A percentile compares a stretch with the other conserved stretches of the same genome.
phyloP scores from a whole-genome alignment of 2,888 invertebrate species.

The Epirrhoe tristata region DNA sequence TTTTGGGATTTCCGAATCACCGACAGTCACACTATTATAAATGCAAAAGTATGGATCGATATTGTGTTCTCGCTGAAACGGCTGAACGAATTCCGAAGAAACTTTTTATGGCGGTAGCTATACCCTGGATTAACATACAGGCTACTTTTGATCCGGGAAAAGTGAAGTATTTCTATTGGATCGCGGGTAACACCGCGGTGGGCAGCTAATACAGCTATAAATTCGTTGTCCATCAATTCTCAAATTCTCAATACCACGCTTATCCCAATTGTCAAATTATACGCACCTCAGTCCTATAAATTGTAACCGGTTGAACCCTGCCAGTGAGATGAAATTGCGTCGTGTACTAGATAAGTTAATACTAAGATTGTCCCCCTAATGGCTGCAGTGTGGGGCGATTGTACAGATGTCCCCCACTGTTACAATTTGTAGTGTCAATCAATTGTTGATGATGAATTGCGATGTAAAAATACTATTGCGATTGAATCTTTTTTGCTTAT shows the following conservation, averaged over 20 bases:
- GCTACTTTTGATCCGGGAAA: too few relatives aligned
- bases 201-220: too few relatives aligned
- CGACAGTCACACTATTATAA: too few relatives aligned
- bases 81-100: too few relatives aligned
- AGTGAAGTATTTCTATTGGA: too few relatives aligned
- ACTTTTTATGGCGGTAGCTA: too few relatives aligned
- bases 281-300: slow-evolving; percentile 10
- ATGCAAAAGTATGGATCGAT: too few relatives aligned
- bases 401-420: slow-evolving; percentile 25
- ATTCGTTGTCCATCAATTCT: too few relatives aligned
- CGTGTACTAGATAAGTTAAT: slow-evolving; percentile 28
- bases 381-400: slow-evolving; percentile 27
- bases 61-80: too few relatives aligned
- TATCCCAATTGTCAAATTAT: not conserved
- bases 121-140: too few relatives aligned
- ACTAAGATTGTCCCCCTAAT: slow-evolving; percentile 29
- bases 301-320: slow-evolving; percentile 11
- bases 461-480: not conserved
- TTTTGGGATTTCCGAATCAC: too few relatives aligned
- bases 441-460: slow-evolving; percentile 27
- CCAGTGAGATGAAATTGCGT: slow-evolving; percentile 29
- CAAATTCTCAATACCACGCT: not conserved
- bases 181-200: too few relatives aligned
- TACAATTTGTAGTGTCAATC: slow-evolving; percentile 30
- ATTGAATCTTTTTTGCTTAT: not conserved